Base-by-base conservation (phyloP, 2,888 invertebrate genomes). In the Mylabris sibirica region DNA sequence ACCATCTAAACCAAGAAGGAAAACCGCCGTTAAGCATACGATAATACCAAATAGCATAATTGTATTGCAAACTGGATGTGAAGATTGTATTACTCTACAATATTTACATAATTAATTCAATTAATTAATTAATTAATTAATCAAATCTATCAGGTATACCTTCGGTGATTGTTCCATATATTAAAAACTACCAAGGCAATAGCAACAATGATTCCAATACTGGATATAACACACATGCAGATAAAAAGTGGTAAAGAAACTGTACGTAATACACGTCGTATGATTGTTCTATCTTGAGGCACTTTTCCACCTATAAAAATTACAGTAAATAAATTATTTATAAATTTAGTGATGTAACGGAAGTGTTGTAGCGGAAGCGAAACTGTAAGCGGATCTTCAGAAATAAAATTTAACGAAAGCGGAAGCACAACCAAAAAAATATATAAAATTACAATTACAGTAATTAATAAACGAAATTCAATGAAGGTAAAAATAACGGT, bases 51-150 rank as follows among this genome's bases (percentile, higher is more conserved):
- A 89, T 66, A 99, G 87, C 93, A 99, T 97, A 72, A 99, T 93
- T 66, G 96, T 98, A 87, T 99, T 99, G 87, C 98, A 97, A 38
- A 94, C 94, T 3, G 99, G 98, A 88, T 99, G 98, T 8, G 99
- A 99, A 83, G 96, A 93, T 81, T 95, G 93, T 80, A 99, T 98
- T 66, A 98, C 96, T 86, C 99, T 98, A 87, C 26, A 85, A 61
- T 44, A 49, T 30, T 24, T 41, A 60, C 59, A 20, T n/a, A 53
- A 62, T 24, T 59, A 24, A 26, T 49, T 44, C 59, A 34, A 26
- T 49, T 35, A 35, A 66, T 65, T 59, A 5, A 22, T 4, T 22
- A 35, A 20, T 20, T 12, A 20, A 41, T 63, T 8, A 22, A 30
- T 30, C 8, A 30, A n/a, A n/a, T n/a, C n/a, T n/a, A n/a, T n/a